These are phyloP conservation scores for Listrodromus nycthemerus DNA, from an alignment of 2,888 invertebrate genomes.

Conservation along the genomic window DNA sequence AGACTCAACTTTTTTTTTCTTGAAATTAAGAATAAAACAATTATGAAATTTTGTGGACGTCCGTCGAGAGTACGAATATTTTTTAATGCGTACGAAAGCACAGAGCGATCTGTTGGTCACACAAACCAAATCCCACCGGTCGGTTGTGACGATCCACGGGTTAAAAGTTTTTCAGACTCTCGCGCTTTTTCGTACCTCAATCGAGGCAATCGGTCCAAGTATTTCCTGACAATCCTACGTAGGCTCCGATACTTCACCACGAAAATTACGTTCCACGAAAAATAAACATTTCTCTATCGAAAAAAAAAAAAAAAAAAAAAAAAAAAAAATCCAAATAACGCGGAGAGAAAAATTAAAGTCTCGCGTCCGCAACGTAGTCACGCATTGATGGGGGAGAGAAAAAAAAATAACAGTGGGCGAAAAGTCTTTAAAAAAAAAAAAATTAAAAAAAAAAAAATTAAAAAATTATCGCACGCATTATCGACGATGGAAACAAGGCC, in stretches of 20 bases:
- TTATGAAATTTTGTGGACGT: too few relatives aligned
- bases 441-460: neutral
- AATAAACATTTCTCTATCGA: neutral
- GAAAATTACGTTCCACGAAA: neutral
- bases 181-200: slow-evolving; percentile 26
- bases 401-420: neutral
- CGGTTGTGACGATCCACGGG: slow-evolving; percentile 12
- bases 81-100: too few relatives aligned
- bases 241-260: slow-evolving; percentile 29
- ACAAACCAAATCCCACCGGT: neutral
- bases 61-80: too few relatives aligned
- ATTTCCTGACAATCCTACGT: slow-evolving; percentile 29
- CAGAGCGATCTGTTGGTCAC: neutral
- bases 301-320: neutral
- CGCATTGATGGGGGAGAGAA: neutral
- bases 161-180: slow-evolving; percentile 31
- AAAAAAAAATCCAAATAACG: neutral
- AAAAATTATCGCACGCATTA: neutral
- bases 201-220: slow-evolving; percentile 25
- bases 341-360: neutral
- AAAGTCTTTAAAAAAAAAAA: neutral
- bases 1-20: too few relatives aligned
- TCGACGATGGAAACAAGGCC: neutral
- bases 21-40: too few relatives aligned
- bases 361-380: neutral